Conservation (phyloP, 2,113 vertebrate species). For the Monarcha castaneiventris region DNA sequence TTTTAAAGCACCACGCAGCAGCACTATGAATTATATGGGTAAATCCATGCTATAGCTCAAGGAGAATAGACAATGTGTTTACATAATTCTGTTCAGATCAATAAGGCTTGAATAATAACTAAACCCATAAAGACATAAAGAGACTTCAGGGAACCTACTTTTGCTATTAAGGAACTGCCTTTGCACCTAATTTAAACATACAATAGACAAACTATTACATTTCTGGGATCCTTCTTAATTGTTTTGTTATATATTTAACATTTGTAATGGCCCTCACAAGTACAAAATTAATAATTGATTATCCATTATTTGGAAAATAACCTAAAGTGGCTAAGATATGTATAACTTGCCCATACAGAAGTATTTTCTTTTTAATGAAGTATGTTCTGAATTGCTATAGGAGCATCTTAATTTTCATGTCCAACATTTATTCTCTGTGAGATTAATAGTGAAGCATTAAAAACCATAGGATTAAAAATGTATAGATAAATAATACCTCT, state of each 20-base stretch:
- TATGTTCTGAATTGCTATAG: neutral
- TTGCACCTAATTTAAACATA: neutral
- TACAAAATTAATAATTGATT: neutral
- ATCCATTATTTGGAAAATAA: slow-evolving; percentile 31
- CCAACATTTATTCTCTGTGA: slow-evolving; percentile 52
- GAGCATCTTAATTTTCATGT: slow-evolving; percentile 42
- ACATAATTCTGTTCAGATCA: slow-evolving; percentile 9
- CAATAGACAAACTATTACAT: neutral
- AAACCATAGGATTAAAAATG: slow-evolving; percentile 53
- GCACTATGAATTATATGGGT: neutral
- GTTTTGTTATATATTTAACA: neutral
- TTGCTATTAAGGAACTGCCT: neutral
- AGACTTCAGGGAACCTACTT: neutral
- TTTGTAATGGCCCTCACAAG: neutral
- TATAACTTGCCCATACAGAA: neutral
- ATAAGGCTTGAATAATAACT: slow-evolving; percentile 29
- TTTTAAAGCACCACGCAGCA: neutral
- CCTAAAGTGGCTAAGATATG: slow-evolving; percentile 11
- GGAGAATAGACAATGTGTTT: neutral
- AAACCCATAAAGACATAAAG: neutral
- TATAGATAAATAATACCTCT: slow-evolving; percentile 39
- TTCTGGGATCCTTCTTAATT: neutral
- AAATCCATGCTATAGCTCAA: neutral
- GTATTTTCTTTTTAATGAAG: slow-evolving; percentile 53
- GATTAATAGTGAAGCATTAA: slow-evolving; percentile 44